phyloP scores from a whole-genome alignment of 2,113 vertebrate species.

The Urocynchramus pylzowi region DNA sequence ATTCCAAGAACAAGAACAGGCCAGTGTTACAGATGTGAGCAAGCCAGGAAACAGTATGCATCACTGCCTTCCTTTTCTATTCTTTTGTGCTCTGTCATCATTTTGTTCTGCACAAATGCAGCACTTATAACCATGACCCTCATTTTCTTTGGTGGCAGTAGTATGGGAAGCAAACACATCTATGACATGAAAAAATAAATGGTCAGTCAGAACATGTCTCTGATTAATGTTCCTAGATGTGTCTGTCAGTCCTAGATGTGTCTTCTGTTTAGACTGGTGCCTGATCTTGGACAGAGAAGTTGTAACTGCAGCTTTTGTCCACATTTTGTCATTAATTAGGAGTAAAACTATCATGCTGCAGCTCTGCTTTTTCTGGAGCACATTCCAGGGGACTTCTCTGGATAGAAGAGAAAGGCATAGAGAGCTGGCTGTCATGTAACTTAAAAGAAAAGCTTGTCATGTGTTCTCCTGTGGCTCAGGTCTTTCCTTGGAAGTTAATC shows the following conservation, averaged over 20 bases:
- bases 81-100: neutral
- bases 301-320: neutral
- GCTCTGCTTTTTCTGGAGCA: neutral
- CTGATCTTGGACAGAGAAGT: neutral
- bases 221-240: neutral
- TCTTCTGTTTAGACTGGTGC: neutral
- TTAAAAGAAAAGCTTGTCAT: neutral
- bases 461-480: neutral
- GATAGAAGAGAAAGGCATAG: neutral
- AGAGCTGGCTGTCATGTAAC: neutral
- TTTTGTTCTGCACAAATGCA: neutral
- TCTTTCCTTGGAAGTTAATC: neutral
- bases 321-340: neutral
- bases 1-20: constrained; percentile 22
- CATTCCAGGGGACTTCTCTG: neutral
- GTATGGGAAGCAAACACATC: neutral
- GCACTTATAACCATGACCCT: neutral
- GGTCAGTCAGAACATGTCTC: neutral
- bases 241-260: neutral
- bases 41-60: constrained; percentile 8
- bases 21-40: neutral
- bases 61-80: neutral
- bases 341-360: neutral
- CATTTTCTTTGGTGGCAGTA: neutral
- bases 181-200: neutral